Evolutionary conservation across 2,113 vertebrate genomes (phyloP), one percentile per base, ranked within the genome.

Genomic region (Zingel zingel): DNA sequence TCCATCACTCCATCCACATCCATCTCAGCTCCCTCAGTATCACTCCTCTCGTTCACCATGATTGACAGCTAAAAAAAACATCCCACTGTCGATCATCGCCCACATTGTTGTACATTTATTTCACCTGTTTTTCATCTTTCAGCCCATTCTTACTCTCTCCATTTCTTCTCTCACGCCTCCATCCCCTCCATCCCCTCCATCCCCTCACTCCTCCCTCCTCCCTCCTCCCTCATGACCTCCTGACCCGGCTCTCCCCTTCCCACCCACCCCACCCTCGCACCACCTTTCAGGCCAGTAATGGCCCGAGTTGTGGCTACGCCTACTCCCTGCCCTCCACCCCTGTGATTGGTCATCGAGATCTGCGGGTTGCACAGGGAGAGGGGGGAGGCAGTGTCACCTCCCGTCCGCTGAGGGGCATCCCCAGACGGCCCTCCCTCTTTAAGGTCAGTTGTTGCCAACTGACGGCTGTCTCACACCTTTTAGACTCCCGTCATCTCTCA

Each of bases 261-360:
- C 14, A 2, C 2, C 27, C 27, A n/a, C n/a, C 23, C 8, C n/a
- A 39, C 1, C 56, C 87, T 62, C 4, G 10, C 63, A 39, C 72
- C 71, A 73, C 61, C 25, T 66, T 84, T 73, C 94, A 99, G 98
- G 93, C 97, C 89, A 97, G 95, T 94, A 99, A 98, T 0, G 97
- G 97, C 87, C 96, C 96, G 89, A 95, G 95, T 72, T 95, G 95
- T 3, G 96, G 97, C 89, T 97, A 96, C 93, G 95, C 97, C 14
- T 97, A 96, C 86, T 99, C 98, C 6, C 95, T 99, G 85, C 98
- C 98, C 0, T 98, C 97, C 85, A 99, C 98, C 3, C 98, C 98
- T 47, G 97, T 99, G 54, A 94, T 99, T n/a, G 91, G 94, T 80
- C 98, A 98, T 90, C 96, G 96, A 82, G 98, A 99, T 69, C 95